These are phyloP conservation scores for Sussaba pulchella DNA, from an alignment of 2,888 invertebrate species.

Conservation along the genomic window DNA sequence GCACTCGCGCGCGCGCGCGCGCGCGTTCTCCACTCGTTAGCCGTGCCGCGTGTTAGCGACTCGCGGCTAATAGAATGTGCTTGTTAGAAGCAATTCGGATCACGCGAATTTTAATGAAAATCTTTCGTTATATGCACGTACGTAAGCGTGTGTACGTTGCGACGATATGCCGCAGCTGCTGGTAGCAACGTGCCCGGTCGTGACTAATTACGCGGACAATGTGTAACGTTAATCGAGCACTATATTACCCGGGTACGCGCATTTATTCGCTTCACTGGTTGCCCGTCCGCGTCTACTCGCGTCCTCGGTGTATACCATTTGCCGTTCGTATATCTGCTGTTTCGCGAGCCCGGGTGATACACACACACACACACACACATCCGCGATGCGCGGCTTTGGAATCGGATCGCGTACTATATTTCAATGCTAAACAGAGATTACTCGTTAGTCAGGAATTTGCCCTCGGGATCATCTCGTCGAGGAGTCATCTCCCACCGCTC, in stretches of 20 bases:
- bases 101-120: conserved; percentile 66
- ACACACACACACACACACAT: no score
- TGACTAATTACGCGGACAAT: conserved; percentile 72
- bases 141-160: conserved; percentile 2
- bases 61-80: conserved; percentile 59
- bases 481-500: conserved; percentile 57
- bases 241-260: conserved; percentile 63
- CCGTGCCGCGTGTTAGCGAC: conserved; percentile 21
- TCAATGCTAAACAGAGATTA: conserved; percentile 71
- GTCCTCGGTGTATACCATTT: conserved; percentile 18
- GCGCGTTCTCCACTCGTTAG: no score
- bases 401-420: conserved; percentile 68
- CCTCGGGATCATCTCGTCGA: conserved; percentile 69
- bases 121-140: conserved; percentile 32
- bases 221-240: conserved; percentile 70
- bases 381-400: conserved; percentile 43
- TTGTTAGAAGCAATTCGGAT: conserved; percentile 58
- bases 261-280: conserved; percentile 28
- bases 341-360: no score
- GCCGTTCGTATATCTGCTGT: not conserved
- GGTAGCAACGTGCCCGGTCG: conserved; percentile 59
- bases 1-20: no score
- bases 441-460: conserved; percentile 72
- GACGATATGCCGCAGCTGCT: conserved; percentile 13
- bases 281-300: conserved; percentile 40